Evolutionary conservation across 2,888 invertebrate genomes (phyloP).

Genomic region (Microctonus hyperodae): DNA sequence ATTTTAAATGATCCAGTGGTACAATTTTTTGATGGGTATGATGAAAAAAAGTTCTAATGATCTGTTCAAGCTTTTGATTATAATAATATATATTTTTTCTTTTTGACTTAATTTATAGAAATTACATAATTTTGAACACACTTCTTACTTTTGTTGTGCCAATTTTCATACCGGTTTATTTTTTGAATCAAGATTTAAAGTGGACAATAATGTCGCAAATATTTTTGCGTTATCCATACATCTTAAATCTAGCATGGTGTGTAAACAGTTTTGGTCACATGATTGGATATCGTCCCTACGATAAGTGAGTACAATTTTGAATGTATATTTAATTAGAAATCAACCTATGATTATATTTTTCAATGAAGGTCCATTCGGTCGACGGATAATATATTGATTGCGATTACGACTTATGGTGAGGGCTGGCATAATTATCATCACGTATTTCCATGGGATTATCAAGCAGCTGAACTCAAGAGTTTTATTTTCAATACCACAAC

Average conservation of each 20-base stretch:
- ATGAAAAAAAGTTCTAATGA: neutral
- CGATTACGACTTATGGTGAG: neutral
- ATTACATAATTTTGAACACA: constrained; percentile 65
- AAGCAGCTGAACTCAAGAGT: neutral
- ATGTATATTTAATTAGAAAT: no score
- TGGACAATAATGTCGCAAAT: neutral
- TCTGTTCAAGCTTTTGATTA: neutral
- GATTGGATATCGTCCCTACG: neutral
- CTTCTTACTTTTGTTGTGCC: constrained; percentile 69
- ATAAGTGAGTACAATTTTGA: neutral
- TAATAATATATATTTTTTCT: constrained; percentile 20
- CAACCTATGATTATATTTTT: neutral
- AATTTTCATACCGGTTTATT: constrained; percentile 64
- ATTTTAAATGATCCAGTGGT: neutral
- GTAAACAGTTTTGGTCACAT: constrained; percentile 9
- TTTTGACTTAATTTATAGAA: constrained; percentile 50
- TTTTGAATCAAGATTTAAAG: neutral
- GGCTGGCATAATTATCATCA: constrained; percentile 23
- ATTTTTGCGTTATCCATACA: neutral
- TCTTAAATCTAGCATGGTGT: neutral
- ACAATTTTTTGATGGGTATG: neutral
- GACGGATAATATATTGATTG: neutral
- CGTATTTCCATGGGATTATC: constrained; percentile 14
- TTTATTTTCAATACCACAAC: neutral
- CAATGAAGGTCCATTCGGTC: neutral